Evolutionary conservation across 1,140 invertebrate genomes (phyloP), one percentile per base, ranked within the genome.

Genomic region (Drosophila auraria): DNA sequence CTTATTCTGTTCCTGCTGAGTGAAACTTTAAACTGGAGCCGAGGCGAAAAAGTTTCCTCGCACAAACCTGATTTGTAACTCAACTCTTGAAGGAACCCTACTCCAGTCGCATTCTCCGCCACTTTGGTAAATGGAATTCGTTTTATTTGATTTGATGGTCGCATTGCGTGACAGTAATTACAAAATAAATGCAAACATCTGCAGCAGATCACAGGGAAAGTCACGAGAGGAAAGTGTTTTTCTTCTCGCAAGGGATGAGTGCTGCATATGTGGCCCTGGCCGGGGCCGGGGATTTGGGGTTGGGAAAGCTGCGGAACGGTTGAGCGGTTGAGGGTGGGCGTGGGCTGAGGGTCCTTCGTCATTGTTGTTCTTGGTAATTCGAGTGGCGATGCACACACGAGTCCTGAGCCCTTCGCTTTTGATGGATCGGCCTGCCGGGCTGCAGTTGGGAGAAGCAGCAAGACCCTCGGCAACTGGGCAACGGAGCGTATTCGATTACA

Each of bases 101-200:
- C 53, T 70, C 51, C 36, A 11, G 8, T 76, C 69, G 66, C 50
- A 73, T 62, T 59, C 72, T 45, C 42, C 51, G 51, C 59, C 53
- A 60, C 57, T 68, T 42, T 78, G 49, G 50, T 11, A 63, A 77
- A 64, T 61, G 80, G 74, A 83, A 64, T 80, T 83, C 82, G 64
- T 87, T 83, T 87, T 83, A 87, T 87, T 87, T 87, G 80, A 89
- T 89, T 89, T 89, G 83, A 89, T 87, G 83, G 83, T 80, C 84
- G 72, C 83, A 89, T 87, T 89, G 83, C 83, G 83, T 87, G 83
- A 87, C 83, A 87, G 84, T 87, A 87, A 87, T 87, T 87, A 87
- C 83, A 83, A 89, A 87, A 87, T 89, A 87, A 87, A 87, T 87
- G 83, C 84, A 87, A 89, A 83, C 83, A 87, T 87, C 83, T 87